phyloP scores from a whole-genome alignment of 2,888 invertebrate genomes.

The Rhamnusium bicolor region DNA sequence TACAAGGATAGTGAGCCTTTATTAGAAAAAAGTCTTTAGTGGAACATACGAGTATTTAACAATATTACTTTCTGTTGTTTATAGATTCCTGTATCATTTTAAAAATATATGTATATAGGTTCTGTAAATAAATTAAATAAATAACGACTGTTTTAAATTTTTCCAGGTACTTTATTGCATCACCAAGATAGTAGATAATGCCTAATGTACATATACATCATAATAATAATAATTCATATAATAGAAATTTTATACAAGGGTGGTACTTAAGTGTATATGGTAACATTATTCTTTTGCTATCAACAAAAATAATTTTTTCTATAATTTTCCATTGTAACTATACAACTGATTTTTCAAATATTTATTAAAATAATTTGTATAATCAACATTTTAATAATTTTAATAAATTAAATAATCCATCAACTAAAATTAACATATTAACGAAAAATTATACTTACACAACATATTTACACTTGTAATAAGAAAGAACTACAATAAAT shows the following conservation, averaged over 20 bases:
- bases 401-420: constrained; percentile 37
- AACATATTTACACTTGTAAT: constrained; percentile 31
- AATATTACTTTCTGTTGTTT: no score
- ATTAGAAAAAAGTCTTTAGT: no score
- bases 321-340: constrained; percentile 5
- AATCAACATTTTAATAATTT: constrained; percentile 25
- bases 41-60: no score
- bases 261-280: constrained; percentile 57
- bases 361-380: constrained; percentile 35
- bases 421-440: constrained; percentile 24
- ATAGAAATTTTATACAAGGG: constrained; percentile 54
- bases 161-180: constrained; percentile 71
- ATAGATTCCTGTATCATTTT: no score
- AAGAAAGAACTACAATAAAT: constrained; percentile 40
- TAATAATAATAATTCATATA: constrained; percentile 63
- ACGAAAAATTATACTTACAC: constrained; percentile 32
- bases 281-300: constrained; percentile 66
- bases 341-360: constrained; percentile 16
- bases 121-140: no score
- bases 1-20: no score
- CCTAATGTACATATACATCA: constrained; percentile 67
- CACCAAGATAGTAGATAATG: constrained; percentile 65
- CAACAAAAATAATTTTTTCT: constrained; percentile 44
- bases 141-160: no score
- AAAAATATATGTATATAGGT: no score